Base-by-base conservation (phyloP, 1,140 invertebrate genomes). In the Sarcophaga peregrina region DNA sequence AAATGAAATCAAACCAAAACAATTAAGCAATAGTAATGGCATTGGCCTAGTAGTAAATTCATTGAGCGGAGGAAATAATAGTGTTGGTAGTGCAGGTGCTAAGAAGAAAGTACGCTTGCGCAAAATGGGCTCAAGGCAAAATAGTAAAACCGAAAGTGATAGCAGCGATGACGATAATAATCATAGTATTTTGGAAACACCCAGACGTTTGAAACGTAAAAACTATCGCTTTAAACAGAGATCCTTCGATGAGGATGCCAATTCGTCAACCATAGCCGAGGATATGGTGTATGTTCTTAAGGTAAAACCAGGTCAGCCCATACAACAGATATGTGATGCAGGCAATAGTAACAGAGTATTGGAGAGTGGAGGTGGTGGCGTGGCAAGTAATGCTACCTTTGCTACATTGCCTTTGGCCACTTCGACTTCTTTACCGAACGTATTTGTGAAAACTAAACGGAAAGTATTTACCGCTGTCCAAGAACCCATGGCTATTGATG, bases 361-460 rank as follows among this genome's bases (percentile, higher is more conserved):
- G 48, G 80, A 45, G 4, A 47, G 37, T 81, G 54, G 50, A 46
- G n/a, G 15, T 37, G 52, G 17, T 50, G 20, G 17, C 48, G 58
- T 15, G 8, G 54, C 6, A 47, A n/a, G 20, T 9, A 68, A 68
- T 68, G 13, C 2, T 13, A 58, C 54, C n/a, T 58, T 68, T 8
- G n/a, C 62, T 0, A 47, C 52, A 48, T 46, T 76, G 17, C 87
- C 85, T 87, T 88, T 83, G 83, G 90, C 80, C 80, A 17, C 75
- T 8, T 62, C 81, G 58, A 48, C 73, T 80, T 83, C 83, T 81
- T 83, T 25, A 45, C 75, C 91, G 80, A 93, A 93, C 87, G 92
- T 95, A 8, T 95, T 95, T 82, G 94, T 96, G 0, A 95, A 95
- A 87, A 96, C 95, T 0, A 95, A 94, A 76, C 91, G 94, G 47